Conservation (phyloP, 2,888 invertebrate species). For the Lathronympha strigana region DNA sequence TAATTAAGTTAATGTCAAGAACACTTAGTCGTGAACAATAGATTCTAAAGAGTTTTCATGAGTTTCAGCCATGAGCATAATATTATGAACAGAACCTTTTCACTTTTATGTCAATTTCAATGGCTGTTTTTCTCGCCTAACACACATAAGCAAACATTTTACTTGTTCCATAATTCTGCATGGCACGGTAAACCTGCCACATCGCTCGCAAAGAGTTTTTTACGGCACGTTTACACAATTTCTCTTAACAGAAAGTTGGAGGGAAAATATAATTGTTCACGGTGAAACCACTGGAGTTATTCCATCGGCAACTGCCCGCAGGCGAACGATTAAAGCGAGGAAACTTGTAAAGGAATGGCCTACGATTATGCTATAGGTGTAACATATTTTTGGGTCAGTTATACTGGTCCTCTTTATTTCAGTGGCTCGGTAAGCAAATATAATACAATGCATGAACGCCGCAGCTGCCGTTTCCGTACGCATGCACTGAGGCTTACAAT, state of each 20-base stretch:
- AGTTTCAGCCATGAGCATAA: no score
- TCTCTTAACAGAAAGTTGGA: constrained; percentile 16
- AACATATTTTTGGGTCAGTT: not conserved
- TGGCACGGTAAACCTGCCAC: constrained; percentile 12
- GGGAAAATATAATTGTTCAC: constrained; percentile 28
- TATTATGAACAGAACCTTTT: not conserved
- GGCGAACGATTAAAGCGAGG: not conserved
- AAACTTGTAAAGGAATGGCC: not conserved
- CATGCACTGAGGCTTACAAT: constrained; percentile 29
- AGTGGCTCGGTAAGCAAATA: not conserved
- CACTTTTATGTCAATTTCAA: not conserved
- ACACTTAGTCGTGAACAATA: no score
- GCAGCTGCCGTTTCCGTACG: constrained; percentile 23
- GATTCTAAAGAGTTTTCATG: no score
- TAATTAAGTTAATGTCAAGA: no score
- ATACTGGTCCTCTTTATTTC: not conserved
- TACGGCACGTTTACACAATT: constrained; percentile 28
- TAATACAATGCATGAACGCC: not conserved
- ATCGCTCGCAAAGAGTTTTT: constrained; percentile 19
- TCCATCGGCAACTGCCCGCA: not conserved
- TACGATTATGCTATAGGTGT: not conserved
- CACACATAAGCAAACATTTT: constrained; percentile 2
- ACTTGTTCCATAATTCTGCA: constrained; percentile 15
- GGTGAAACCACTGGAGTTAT: constrained; percentile 19
- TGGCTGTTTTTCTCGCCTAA: not conserved